Evolutionary conservation across 2,797 vertebrate species (phyloP).

Genomic region (Neomorphus geoffroyi): DNA sequence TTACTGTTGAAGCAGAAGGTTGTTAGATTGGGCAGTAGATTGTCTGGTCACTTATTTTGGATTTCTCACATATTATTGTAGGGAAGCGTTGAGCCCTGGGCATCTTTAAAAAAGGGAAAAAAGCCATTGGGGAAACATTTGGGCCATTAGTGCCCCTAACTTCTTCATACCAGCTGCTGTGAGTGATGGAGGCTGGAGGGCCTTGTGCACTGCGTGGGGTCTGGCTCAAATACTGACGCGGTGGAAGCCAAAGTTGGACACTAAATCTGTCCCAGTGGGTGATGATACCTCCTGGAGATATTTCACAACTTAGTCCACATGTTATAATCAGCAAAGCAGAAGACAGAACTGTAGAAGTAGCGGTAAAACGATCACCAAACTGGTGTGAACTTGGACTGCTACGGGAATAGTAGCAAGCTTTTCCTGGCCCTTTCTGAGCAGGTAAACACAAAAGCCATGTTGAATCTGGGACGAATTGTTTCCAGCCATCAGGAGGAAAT

Average conservation of each 20-base stretch:
- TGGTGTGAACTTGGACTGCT: background rate
- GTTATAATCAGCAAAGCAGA: background rate
- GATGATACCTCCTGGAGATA: background rate
- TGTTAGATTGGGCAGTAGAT: background rate
- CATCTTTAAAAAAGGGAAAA: background rate
- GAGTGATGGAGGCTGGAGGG: background rate
- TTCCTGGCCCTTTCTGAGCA: background rate
- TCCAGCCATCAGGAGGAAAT: background rate
- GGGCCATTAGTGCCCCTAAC: background rate
- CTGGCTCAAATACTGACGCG: background rate
- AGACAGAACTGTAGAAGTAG: background rate
- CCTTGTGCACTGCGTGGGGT: background rate
- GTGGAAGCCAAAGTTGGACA: background rate
- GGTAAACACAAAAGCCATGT: background rate
- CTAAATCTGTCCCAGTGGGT: background rate
- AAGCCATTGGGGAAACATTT: background rate
- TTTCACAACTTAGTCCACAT: fast-evolving
- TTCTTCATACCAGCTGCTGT: background rate
- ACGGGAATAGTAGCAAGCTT: background rate
- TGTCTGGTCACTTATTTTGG: background rate
- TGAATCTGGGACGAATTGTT: background rate
- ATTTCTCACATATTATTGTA: background rate
- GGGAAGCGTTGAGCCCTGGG: background rate
- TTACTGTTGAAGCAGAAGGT: background rate
- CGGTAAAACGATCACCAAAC: background rate